These are phyloP conservation scores for Prionailurus viverrinus DNA, from an alignment of 2,113 vertebrate species.

Conservation along the genomic window DNA sequence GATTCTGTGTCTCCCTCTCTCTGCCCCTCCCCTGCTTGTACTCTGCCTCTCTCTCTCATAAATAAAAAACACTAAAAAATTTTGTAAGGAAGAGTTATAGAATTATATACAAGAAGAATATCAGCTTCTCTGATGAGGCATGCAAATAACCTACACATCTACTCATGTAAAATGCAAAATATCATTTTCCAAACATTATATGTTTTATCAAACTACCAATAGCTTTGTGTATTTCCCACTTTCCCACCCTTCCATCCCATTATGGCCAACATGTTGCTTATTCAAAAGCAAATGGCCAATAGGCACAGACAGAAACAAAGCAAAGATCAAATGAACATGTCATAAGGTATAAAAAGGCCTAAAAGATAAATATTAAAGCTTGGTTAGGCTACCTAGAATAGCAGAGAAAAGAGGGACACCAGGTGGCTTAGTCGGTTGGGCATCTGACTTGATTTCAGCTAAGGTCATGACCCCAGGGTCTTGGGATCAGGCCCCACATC, in stretches of 20 bases:
- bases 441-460: too few species aligned
- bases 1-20: too few species aligned
- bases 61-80: too few species aligned
- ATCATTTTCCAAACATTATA: background rate
- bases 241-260: background rate
- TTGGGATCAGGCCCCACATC: too few species aligned
- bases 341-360: background rate
- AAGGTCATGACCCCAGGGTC: too few species aligned
- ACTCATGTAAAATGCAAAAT: background rate
- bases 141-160: background rate
- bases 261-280: background rate
- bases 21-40: too few species aligned
- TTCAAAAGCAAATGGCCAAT: constrained; percentile 44
- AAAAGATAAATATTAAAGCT: background rate
- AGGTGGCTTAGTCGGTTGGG: too few species aligned
- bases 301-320: background rate
- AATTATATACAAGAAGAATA: background rate
- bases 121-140: background rate
- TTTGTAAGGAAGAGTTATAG: background rate
- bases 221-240: background rate
- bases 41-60: too few species aligned
- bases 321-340: background rate
- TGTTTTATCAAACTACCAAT: constrained; percentile 1
- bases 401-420: too few species aligned
- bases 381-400: background rate